Conservation (phyloP, 2,113 vertebrate genomes). For the Ramphastos sulfuratus region DNA sequence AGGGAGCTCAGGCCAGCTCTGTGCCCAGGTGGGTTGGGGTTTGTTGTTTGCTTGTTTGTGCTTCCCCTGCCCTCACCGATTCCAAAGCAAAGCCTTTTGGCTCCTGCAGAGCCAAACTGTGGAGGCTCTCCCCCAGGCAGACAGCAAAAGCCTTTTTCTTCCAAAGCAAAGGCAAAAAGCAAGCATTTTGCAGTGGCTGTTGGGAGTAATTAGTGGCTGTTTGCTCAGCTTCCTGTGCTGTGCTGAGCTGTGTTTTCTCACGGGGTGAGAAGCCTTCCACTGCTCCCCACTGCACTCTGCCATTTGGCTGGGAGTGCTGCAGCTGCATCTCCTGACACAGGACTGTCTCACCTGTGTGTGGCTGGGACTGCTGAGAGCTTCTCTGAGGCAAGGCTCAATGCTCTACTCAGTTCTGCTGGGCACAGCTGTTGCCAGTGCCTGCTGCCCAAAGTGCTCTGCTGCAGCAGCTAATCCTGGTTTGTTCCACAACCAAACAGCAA, state of each 20-base stretch:
- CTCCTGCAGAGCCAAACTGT: background rate
- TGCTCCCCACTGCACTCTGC: background rate
- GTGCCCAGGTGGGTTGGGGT: background rate
- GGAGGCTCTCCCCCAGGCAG: background rate
- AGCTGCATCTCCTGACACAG: background rate
- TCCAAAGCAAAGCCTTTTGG: background rate
- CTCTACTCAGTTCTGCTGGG: background rate
- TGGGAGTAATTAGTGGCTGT: background rate
- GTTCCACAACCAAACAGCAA: background rate
- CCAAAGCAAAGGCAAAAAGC: background rate
- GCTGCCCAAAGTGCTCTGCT: constrained; percentile 3
- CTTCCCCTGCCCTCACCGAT: background rate
- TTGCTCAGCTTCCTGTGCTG: background rate
- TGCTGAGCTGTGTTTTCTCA: background rate
- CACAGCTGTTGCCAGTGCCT: background rate
- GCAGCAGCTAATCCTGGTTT: background rate
- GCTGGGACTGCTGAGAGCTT: background rate
- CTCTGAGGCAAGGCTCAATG: background rate
- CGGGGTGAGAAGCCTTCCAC: background rate
- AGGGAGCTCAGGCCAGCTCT: background rate
- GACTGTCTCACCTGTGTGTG: background rate
- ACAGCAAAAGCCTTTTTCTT: background rate
- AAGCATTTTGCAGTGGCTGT: background rate
- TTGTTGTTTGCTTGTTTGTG: background rate
- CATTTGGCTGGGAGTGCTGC: background rate